Base-by-base conservation (phyloP, 2,888 invertebrate species). In the Drosophila pegasa region DNA sequence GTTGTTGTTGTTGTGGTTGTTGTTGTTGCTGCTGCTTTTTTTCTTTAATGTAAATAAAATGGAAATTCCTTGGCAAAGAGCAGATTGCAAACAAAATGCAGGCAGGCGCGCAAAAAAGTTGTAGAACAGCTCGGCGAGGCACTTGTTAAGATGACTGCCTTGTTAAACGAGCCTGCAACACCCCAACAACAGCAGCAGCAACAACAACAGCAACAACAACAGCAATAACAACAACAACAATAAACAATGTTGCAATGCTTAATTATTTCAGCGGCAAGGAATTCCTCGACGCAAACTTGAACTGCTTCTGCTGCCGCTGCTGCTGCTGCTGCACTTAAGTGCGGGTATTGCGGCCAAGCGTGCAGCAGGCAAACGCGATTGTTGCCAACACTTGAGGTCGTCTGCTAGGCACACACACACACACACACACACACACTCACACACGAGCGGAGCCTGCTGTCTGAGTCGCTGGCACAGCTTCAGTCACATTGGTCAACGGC, bases 201-300 rank as follows among this genome's bases (percentile, higher is more conserved):
- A 22, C 57, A 43, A 6, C 47, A 58, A 20, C 81, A 73, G 54
- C 78, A 70, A 54, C 62, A 48, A 37, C 52, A 61, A 16, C 78
- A 70, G 51, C 62, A 48, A 37, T 48, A 61, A 16, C 43, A 58
- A 31, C 60, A 69, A 63, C 82, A 69, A 82, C 80, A 88, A 83
- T 76, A 88, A 86, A 86, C 84, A 88, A 88, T 86, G 85, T 86
- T 86, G 85, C 85, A 86, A 86, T 86, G 85, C 88, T 86, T 86
- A 86, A 86, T 86, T 86, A 86, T 86, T 86, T 88, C 87, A 88
- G 85, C 85, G 85, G 87, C 85, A 88, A 86, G 88, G 87, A 88
- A 86, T 86, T 86, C 87, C 85, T 83, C 66, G 75, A 71, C 75
- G 72, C 86, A 84, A 87, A 86, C 80, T 83, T 85, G 84, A 87